A percentile compares a stretch with the other conserved stretches of the same genome.
Conservation (phyloP, 2,888 invertebrate genomes). For the Ryuthela nishihirai region DNA sequence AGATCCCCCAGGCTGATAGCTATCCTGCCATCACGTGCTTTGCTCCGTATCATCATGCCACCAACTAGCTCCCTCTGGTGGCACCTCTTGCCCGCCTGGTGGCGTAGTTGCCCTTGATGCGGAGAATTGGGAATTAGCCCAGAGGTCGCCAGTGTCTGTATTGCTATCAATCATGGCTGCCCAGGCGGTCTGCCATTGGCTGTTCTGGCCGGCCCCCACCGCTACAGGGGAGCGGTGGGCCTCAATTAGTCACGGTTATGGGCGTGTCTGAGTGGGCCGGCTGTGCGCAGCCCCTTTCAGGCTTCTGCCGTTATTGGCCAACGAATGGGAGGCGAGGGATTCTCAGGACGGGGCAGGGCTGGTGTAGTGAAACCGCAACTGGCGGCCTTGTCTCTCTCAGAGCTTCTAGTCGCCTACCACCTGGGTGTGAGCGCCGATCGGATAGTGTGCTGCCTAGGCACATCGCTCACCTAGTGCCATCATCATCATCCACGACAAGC, state of each 20-base stretch:
- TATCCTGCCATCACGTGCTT: constrained; percentile 3
- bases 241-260: constrained; percentile 29
- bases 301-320: constrained; percentile 34
- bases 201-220: constrained; percentile 18
- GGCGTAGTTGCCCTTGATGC: constrained; percentile 10
- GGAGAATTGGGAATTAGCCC: constrained; percentile 4
- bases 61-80: not conserved
- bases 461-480: too few relatives aligned
- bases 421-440: too few relatives aligned
- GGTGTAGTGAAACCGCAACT: too few relatives aligned
- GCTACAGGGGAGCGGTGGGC: constrained; percentile 16
- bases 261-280: constrained; percentile 20
- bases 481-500: too few relatives aligned
- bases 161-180: constrained; percentile 31
- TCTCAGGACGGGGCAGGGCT: too few relatives aligned
- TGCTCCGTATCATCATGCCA: constrained; percentile 4
- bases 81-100: constrained; percentile 17
- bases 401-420: too few relatives aligned
- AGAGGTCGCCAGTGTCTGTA: constrained; percentile 5
- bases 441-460: too few relatives aligned
- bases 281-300: constrained; percentile 23
- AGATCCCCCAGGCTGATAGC: not conserved
- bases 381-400: too few relatives aligned
- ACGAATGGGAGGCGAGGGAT: too few relatives aligned
- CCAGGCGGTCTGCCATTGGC: constrained; percentile 37